phyloP scores from a whole-genome alignment of 2,113 vertebrate genomes.

The Rostratula benghalensis region DNA sequence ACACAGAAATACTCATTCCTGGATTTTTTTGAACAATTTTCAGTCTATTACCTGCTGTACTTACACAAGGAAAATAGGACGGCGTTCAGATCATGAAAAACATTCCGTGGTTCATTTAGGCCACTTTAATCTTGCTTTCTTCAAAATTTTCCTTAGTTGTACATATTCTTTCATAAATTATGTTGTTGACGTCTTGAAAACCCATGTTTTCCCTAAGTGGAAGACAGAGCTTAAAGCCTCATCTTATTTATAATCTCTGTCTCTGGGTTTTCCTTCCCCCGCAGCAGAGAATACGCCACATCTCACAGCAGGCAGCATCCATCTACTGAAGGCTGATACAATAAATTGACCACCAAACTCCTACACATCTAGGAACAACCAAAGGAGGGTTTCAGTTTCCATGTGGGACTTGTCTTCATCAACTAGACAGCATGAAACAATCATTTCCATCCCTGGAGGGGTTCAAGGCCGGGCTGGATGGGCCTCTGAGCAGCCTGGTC shows the following conservation, averaged over 20 bases:
- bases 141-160: neutral
- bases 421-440: neutral
- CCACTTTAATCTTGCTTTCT: neutral
- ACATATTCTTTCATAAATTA: neutral
- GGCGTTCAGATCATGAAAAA: neutral
- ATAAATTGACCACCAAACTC: neutral
- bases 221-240: neutral
- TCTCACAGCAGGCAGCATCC: neutral
- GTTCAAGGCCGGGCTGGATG: no score
- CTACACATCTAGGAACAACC: neutral
- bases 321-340: neutral
- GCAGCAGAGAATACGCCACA: neutral
- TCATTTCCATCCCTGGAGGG: neutral
- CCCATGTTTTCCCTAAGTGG: neutral
- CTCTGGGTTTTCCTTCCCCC: neutral
- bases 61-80: neutral
- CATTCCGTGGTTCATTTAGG: neutral
- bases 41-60: neutral
- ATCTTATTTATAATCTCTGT: neutral
- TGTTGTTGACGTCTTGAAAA: neutral
- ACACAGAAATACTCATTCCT: neutral
- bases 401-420: neutral
- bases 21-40: neutral
- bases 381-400: neutral
- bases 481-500: no score